Conservation (phyloP, 2,113 vertebrate species). For the Eudyptes chrysolophus region DNA sequence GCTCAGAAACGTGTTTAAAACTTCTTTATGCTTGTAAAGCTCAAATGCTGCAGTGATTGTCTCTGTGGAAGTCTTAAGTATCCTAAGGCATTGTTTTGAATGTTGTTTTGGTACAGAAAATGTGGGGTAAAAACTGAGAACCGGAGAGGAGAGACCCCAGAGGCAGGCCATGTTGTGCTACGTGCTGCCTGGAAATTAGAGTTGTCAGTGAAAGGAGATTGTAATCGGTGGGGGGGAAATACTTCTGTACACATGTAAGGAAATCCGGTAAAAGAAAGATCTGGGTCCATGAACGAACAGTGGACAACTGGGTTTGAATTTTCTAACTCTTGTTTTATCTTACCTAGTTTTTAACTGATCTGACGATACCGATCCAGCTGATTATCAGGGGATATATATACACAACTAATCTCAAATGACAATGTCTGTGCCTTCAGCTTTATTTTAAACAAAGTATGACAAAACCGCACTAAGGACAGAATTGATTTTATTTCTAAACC, state of each 20-base stretch:
- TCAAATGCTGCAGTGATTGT: not conserved
- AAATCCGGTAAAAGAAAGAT: not conserved
- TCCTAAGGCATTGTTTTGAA: not conserved
- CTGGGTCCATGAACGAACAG: not conserved
- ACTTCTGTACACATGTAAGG: not conserved
- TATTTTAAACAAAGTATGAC: not conserved
- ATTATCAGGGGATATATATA: not conserved
- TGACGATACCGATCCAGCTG: not conserved
- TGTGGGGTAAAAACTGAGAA: not conserved
- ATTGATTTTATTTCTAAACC: not conserved
- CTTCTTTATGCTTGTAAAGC: not conserved
- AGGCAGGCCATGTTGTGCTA: fast-evolving
- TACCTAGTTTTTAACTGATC: not conserved
- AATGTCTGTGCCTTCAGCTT: not conserved
- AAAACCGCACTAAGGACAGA: not conserved
- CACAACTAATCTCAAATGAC: not conserved
- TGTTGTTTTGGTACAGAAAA: not conserved
- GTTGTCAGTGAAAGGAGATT: not conserved
- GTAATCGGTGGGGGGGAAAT: not conserved
- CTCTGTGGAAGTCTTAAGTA: not conserved
- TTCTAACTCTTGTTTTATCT: not conserved
- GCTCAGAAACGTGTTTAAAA: not conserved
- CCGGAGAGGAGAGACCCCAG: not conserved
- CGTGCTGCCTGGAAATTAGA: not conserved
- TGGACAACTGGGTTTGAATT: not conserved